Percentiles rank a stretch among this genome's conserved stretches.
Conservation (phyloP, 2,888 invertebrate species). For the Orthosia gothica region DNA sequence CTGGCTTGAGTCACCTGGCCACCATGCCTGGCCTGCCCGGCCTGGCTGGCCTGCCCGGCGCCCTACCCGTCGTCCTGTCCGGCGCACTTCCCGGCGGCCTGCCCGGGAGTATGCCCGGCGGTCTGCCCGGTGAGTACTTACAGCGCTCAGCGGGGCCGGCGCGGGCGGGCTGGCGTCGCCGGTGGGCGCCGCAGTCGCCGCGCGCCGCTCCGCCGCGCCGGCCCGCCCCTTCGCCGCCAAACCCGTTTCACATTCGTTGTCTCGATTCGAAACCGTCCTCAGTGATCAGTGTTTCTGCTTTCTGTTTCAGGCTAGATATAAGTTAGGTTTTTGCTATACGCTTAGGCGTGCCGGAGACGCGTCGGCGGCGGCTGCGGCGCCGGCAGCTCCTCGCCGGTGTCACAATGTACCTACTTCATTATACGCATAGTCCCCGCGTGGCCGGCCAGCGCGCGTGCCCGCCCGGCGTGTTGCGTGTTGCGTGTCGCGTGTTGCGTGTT, state of each 20-base stretch:
- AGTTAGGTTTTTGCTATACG: slow-evolving; percentile 86
- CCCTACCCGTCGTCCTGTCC: slow-evolving; percentile 18
- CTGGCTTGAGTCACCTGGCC: slow-evolving; percentile 26
- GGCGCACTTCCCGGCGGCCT: slow-evolving; percentile 24
- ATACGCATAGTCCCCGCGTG: slow-evolving; percentile 74
- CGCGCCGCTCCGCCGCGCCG: slow-evolving; percentile 39
- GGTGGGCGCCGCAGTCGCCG: slow-evolving; percentile 38
- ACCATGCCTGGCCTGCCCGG: slow-evolving; percentile 36
- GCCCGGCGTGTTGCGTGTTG: not conserved
- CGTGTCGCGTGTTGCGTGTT: no score
- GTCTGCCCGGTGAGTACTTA: slow-evolving; percentile 54
- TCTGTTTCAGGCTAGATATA: slow-evolving; percentile 91
- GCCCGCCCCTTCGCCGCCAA: slow-evolving; percentile 57
- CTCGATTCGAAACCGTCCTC: slow-evolving; percentile 81
- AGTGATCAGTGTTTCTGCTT: slow-evolving; percentile 90
- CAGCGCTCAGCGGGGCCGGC: slow-evolving; percentile 56
- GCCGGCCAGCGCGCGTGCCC: slow-evolving; percentile 56
- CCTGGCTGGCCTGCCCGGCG: slow-evolving; percentile 37
- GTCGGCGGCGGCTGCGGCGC: slow-evolving; percentile 73
- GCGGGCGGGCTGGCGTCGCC: slow-evolving; percentile 45
- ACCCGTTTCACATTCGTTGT: slow-evolving; percentile 70
- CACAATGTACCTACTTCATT: slow-evolving; percentile 85
- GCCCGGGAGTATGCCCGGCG: slow-evolving; percentile 38
- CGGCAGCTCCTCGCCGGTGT: slow-evolving; percentile 75
- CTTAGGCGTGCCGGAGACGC: slow-evolving; percentile 72